phyloP scores from a whole-genome alignment of 2,888 invertebrate species.

The Cryptus viduatorius region DNA sequence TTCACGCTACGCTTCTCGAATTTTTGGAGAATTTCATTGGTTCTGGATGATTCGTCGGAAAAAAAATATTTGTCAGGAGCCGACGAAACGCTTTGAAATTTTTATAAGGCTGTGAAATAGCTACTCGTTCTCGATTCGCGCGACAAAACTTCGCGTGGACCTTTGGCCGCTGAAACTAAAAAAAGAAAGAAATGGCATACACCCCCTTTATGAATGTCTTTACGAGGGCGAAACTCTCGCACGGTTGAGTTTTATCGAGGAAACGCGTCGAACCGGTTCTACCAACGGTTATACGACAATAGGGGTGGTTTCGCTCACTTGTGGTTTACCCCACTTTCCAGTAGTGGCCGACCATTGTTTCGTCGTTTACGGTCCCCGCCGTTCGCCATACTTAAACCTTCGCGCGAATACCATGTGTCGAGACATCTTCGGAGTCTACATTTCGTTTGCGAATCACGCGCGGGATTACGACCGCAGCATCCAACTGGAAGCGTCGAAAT shows the following conservation, averaged over 20 bases:
- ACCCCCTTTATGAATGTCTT: slow-evolving; percentile 55
- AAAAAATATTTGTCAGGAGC: too few species aligned
- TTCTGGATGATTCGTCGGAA: too few species aligned
- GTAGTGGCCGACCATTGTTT: slow-evolving; percentile 59
- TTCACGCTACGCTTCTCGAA: too few species aligned
- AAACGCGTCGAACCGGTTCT: not conserved
- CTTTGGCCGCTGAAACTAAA: slow-evolving; percentile 33
- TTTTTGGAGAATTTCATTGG: too few species aligned
- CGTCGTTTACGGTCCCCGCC: slow-evolving; percentile 49
- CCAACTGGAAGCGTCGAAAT: not conserved
- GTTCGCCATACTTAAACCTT: not conserved
- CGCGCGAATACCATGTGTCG: not conserved
- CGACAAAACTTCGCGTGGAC: not conserved
- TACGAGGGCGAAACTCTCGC: slow-evolving; percentile 38
- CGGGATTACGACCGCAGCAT: not conserved
- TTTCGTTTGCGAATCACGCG: not conserved
- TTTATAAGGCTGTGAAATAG: too few species aligned
- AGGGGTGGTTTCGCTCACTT: slow-evolving; percentile 13
- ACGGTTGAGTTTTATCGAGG: slow-evolving; percentile 33
- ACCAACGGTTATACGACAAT: not conserved
- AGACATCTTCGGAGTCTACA: not conserved
- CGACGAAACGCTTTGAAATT: too few species aligned
- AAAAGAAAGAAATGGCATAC: slow-evolving; percentile 9
- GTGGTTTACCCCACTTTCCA: slow-evolving; percentile 8
- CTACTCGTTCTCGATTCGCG: not conserved